These are phyloP conservation scores for Epinephelus awoara DNA, from an alignment of 2,797 vertebrate species.

Conservation along the genomic window DNA sequence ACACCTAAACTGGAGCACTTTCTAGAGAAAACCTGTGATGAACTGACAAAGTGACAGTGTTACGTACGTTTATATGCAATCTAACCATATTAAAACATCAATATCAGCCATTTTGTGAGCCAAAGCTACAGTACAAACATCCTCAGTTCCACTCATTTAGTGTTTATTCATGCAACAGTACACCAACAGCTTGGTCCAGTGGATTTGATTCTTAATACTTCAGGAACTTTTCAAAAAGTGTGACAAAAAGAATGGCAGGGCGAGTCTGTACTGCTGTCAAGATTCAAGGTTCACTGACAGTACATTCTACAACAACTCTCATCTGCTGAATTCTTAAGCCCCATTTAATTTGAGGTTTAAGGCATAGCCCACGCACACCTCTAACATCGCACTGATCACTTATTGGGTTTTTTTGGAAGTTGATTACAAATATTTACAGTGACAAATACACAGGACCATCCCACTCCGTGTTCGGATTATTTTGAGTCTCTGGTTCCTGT, in stretches of 20 bases:
- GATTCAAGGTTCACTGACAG: slow-evolving; percentile 13
- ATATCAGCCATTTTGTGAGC: slow-evolving; percentile 28
- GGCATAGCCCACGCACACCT: slow-evolving; percentile 20
- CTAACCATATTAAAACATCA: slow-evolving; percentile 50
- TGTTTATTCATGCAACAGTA: slow-evolving; percentile 63
- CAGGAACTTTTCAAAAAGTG: slow-evolving; percentile 15
- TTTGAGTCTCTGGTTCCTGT: slow-evolving; percentile 62
- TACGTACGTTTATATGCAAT: slow-evolving; percentile 38
- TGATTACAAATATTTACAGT: slow-evolving; percentile 64
- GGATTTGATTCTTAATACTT: slow-evolving; percentile 24
- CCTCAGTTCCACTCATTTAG: slow-evolving; percentile 31
- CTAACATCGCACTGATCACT: background rate
- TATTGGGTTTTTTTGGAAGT: slow-evolving; percentile 29
- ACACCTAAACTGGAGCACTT: slow-evolving; percentile 42
- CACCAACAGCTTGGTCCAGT: slow-evolving; percentile 36
- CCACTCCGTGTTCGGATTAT: slow-evolving; percentile 66
- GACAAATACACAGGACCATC: slow-evolving; percentile 83
- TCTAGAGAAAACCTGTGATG: slow-evolving; percentile 22
- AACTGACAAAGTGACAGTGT: slow-evolving; percentile 17
- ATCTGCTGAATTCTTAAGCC: slow-evolving; percentile 31
- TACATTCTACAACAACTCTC: slow-evolving; percentile 35
- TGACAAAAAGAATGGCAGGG: slow-evolving; percentile 34
- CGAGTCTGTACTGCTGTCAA: slow-evolving; percentile 23
- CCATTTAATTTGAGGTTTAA: slow-evolving; percentile 29
- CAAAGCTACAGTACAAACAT: slow-evolving; percentile 49